phyloP scores from a whole-genome alignment of 2,113 vertebrate species.

The Fulmarus glacialis region DNA sequence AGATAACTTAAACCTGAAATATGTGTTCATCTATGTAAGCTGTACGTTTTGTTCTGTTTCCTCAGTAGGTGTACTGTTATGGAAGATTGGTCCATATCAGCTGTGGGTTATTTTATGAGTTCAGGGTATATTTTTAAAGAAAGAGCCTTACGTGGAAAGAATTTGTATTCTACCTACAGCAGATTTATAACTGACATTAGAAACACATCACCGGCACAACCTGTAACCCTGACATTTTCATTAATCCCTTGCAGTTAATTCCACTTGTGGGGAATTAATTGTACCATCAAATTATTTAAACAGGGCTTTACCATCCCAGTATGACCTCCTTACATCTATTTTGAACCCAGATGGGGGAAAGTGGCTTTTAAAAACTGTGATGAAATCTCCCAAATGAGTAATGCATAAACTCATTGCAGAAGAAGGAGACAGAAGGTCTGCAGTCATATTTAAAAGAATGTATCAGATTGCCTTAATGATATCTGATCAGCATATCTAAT shows the following conservation, averaged over 20 bases:
- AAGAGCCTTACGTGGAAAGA: not conserved
- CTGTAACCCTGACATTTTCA: slow-evolving; percentile 62
- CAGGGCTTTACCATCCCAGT: not conserved
- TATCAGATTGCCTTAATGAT: slow-evolving; percentile 50
- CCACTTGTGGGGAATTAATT: slow-evolving; percentile 55
- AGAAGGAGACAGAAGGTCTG: slow-evolving; percentile 43
- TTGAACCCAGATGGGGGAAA: slow-evolving; percentile 9
- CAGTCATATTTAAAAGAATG: slow-evolving; percentile 18
- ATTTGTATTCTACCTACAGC: slow-evolving; percentile 50
- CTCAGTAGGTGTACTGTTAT: not conserved
- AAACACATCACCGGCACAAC: slow-evolving; percentile 51
- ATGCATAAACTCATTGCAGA: not conserved
- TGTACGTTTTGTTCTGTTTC: not conserved
- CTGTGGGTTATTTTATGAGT: not conserved
- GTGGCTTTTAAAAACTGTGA: not conserved
- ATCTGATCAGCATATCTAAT: slow-evolving; percentile 38
- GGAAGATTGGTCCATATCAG: not conserved
- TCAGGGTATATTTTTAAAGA: slow-evolving; percentile 18
- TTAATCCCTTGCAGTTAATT: slow-evolving; percentile 63
- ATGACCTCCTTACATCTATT: slow-evolving; percentile 17
- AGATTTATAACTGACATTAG: slow-evolving; percentile 58
- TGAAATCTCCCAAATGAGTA: slow-evolving; percentile 44
- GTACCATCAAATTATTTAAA: slow-evolving; percentile 58
- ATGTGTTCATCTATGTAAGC: not conserved
- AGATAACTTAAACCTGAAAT: not conserved